Conservation (phyloP, 2,113 vertebrate species). For the Sisor rabdophorus region DNA sequence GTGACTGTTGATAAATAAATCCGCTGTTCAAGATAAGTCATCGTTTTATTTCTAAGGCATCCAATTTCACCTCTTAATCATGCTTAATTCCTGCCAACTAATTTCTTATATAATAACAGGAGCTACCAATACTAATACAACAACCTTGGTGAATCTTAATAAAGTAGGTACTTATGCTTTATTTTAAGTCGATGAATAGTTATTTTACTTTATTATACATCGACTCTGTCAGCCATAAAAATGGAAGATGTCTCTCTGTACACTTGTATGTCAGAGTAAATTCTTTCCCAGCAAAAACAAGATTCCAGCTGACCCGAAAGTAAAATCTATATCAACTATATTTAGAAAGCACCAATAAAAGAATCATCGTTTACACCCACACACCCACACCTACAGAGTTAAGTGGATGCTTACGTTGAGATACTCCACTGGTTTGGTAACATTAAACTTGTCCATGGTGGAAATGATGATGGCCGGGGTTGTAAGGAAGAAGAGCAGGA, state of each 20-base stretch:
- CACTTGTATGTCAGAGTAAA: too few species aligned
- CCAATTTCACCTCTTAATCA: background rate
- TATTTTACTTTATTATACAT: too few species aligned
- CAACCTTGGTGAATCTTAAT: too few species aligned
- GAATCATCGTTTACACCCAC: background rate
- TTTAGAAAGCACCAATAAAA: too few species aligned
- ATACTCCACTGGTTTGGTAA: slow-evolving; percentile 95
- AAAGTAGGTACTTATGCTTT: too few species aligned
- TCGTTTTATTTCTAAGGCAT: background rate
- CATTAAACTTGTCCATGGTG: slow-evolving; percentile 99
- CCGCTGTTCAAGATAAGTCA: background rate
- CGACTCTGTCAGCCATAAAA: too few species aligned
- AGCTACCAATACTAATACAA: background rate
- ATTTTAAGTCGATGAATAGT: too few species aligned
- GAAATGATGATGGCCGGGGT: slow-evolving; percentile 97
- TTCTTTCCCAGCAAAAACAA: too few species aligned
- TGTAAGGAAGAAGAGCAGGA: slow-evolving; percentile 97
- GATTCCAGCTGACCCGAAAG: too few species aligned
- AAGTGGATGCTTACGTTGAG: slow-evolving; percentile 79
- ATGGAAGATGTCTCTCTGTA: too few species aligned
- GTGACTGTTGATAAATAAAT: background rate
- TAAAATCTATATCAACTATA: too few species aligned
- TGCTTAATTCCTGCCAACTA: background rate
- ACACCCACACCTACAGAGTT: background rate
- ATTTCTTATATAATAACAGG: background rate